Evolutionary conservation across 1,140 invertebrate species (phyloP), one percentile per base, ranked within the genome.

Genomic region (Magallana gigas): DNA sequence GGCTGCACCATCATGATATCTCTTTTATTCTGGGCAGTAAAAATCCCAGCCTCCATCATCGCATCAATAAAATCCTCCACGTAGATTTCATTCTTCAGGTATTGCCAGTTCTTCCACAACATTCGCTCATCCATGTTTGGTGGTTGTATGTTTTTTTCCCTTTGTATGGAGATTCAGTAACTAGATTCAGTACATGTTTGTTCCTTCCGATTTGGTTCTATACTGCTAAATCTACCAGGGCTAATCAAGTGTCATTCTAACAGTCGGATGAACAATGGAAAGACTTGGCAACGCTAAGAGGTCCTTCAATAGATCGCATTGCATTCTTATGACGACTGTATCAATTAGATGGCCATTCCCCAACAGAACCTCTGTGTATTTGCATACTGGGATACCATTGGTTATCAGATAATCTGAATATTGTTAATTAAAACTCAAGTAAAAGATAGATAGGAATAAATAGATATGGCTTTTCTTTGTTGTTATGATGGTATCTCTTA

Each of bases 51-150:
- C 36, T 87, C 83, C 8, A 87, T 68, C 85, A 89, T 71, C 16
- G 64, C 83, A 23, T 89, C 88, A 29, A 84, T 68, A 23, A 89
- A 85, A 36, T 89, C 88, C 23, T 89, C 86, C 9, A 87, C 88
- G n/a, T 80, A 71, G 18, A 89, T 76, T 83, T 89, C 88, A 68
- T 89, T 86, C 48, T 87, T 89, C 29, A 89, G 68, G 16, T 85
- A 89, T 18, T 83, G 64, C 88, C 88, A 89, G 12, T 89, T 87
- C 71, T 86, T 87, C 85, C 88, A 87, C 57, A 89, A 57, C 48
- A 85, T 87, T 56, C 86, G 68, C 60, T 89, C 88, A 83, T 89
- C 83, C 57, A 87, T 87, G 1, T 83, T 71, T 76, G 23, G 36
- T 29, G 16, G 11, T 60, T 57, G 16, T 68, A 7, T 84, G 16